Evolutionary conservation across 2,888 invertebrate species (phyloP).

Genomic region (Arrhopalites spinosus): DNA sequence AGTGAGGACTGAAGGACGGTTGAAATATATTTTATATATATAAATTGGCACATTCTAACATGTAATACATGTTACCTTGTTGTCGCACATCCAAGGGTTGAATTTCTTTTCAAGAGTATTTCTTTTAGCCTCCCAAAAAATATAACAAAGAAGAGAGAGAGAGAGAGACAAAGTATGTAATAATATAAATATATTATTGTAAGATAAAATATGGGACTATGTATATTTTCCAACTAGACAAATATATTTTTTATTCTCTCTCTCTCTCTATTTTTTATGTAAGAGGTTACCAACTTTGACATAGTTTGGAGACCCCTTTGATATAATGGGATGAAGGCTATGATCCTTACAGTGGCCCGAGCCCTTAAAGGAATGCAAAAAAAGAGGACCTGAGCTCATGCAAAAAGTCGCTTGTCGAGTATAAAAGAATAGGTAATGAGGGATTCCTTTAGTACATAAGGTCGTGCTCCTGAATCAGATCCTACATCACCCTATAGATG

Average conservation of each 20-base stretch:
- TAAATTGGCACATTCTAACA: constrained; percentile 1
- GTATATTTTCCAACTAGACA: no score
- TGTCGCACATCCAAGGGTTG: constrained; percentile 13
- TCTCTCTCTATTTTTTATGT: no score
- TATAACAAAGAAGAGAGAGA: constrained; percentile 21
- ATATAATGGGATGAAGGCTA: neutral
- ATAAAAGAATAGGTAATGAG: constrained; percentile 54
- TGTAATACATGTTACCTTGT: neutral
- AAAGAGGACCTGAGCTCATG: constrained; percentile 21
- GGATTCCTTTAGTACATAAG: constrained; percentile 44
- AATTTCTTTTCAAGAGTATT: neutral
- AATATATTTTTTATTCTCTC: no score
- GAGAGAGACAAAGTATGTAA: constrained; percentile 12
- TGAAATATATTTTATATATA: neutral
- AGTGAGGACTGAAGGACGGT: no score
- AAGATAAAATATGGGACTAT: constrained; percentile 24
- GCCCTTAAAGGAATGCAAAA: constrained; percentile 24
- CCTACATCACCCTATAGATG: constrained; percentile 9
- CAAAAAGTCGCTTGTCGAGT: constrained; percentile 38
- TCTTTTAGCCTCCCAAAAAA: neutral
- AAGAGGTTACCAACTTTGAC: constrained; percentile 17
- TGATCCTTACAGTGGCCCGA: neutral
- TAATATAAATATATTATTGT: constrained; percentile 30
- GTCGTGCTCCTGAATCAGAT: constrained; percentile 31
- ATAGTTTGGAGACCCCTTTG: constrained; percentile 10